Evolutionary conservation across 2,113 vertebrate genomes (phyloP).

Genomic region (Mustela lutreola): DNA sequence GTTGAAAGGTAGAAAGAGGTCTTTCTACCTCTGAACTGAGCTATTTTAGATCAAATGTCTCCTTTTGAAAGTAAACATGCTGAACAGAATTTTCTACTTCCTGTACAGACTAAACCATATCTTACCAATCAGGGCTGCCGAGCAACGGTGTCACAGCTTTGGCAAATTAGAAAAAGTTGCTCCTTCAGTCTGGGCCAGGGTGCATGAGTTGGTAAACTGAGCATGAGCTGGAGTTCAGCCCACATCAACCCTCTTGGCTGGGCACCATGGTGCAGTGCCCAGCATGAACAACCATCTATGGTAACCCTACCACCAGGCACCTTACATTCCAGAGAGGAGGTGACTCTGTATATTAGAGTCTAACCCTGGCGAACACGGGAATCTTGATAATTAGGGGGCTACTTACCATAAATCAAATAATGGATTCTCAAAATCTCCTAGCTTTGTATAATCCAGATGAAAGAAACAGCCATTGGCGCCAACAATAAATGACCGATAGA

Average conservation of each 20-base stretch:
- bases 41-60: neutral
- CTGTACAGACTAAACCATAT: neutral
- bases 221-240: neutral
- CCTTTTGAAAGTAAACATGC: neutral
- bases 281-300: neutral
- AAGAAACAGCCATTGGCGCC: slow-evolving; percentile 11
- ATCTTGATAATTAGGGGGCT: neutral
- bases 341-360: neutral
- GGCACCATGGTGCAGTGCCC: neutral
- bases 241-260: neutral
- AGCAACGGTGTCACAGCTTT: neutral
- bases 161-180: neutral
- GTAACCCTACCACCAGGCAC: neutral
- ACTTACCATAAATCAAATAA: slow-evolving; percentile 43
- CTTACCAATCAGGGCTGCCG: neutral
- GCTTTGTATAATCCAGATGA: slow-evolving; percentile 2
- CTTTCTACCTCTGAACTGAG: neutral
- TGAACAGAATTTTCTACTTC: neutral
- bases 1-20: neutral
- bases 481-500: neutral
- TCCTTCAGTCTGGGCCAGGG: neutral
- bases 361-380: neutral
- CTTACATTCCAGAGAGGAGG: neutral
- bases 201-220: neutral
- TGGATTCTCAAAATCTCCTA: neutral